Evolutionary conservation across 2,113 vertebrate genomes (phyloP).

Genomic region (Suncus etruscus): DNA sequence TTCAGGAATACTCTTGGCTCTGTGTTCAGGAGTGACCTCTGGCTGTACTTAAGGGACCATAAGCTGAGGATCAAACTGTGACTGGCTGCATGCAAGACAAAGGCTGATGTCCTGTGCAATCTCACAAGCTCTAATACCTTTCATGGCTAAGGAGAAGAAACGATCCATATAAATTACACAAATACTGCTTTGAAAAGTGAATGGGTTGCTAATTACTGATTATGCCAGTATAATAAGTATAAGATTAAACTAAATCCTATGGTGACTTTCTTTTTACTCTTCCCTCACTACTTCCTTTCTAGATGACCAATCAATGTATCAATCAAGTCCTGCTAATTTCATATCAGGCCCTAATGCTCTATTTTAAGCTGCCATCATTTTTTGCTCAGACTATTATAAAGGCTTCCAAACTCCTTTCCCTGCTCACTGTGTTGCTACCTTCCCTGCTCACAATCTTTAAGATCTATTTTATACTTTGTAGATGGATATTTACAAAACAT

Average conservation of each 20-base stretch:
- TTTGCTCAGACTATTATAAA: neutral
- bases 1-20: too few species aligned
- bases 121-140: too few species aligned
- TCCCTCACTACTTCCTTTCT: neutral
- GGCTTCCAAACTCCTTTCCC: neutral
- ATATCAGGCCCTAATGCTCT: too few species aligned
- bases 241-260: neutral
- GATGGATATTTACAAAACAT: neutral
- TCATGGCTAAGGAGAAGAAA: neutral
- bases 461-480: neutral
- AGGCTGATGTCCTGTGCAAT: too few species aligned
- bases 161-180: neutral
- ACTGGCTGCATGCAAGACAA: too few species aligned
- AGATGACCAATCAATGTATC: neutral
- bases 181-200: neutral
- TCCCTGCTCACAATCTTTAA: neutral
- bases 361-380: neutral
- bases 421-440: neutral
- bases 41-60: too few species aligned
- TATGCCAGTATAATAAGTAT: neutral
- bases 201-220: neutral
- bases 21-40: too few species aligned
- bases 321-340: neutral
- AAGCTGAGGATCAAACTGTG: too few species aligned
- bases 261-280: neutral